A percentile compares a stretch with the other conserved stretches of the same genome.
These are phyloP conservation scores for Neosilurus mollespiculum DNA, from an alignment of 2,797 vertebrate species.

Conservation along the genomic window DNA sequence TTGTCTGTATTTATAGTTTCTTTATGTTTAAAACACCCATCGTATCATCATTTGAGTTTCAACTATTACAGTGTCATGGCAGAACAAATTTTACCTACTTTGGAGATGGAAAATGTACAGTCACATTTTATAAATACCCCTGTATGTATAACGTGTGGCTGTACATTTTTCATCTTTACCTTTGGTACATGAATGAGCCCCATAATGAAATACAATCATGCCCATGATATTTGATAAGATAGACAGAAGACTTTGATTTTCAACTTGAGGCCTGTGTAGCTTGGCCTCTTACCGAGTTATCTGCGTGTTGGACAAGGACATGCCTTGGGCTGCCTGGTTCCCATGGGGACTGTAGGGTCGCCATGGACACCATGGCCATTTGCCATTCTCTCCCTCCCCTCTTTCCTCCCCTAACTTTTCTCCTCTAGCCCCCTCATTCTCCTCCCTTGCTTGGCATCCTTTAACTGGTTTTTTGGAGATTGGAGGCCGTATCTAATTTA, in stretches of 20 bases:
- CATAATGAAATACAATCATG: not conserved
- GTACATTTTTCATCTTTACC: too few relatives aligned
- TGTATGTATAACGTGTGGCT: too few relatives aligned
- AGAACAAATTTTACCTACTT: not conserved
- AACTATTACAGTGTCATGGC: not conserved
- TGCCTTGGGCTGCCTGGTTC: conserved; percentile 51
- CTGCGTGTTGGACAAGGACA: conserved; percentile 34
- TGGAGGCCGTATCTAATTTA: conserved; percentile 11
- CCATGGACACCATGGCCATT: conserved; percentile 57
- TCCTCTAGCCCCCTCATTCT: not conserved
- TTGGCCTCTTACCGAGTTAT: conserved; percentile 31
- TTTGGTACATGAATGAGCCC: too few relatives aligned
- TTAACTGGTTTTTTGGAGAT: conserved; percentile 40
- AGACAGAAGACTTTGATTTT: conserved; percentile 12
- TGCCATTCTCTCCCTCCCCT: conserved; percentile 32
- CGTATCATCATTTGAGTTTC: not conserved
- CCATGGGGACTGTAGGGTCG: conserved; percentile 56
- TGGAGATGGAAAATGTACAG: not conserved
- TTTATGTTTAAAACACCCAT: not conserved
- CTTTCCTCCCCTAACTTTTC: not conserved
- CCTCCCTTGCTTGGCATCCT: conserved; percentile 32
- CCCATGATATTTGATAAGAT: not conserved
- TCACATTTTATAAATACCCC: too few relatives aligned
- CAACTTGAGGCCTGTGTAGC: conserved; percentile 11
- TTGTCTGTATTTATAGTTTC: not conserved